A percentile compares a stretch with the other conserved stretches of the same genome.
Evolutionary conservation across 2,113 vertebrate genomes (phyloP).

Genomic region (Equus quagga): DNA sequence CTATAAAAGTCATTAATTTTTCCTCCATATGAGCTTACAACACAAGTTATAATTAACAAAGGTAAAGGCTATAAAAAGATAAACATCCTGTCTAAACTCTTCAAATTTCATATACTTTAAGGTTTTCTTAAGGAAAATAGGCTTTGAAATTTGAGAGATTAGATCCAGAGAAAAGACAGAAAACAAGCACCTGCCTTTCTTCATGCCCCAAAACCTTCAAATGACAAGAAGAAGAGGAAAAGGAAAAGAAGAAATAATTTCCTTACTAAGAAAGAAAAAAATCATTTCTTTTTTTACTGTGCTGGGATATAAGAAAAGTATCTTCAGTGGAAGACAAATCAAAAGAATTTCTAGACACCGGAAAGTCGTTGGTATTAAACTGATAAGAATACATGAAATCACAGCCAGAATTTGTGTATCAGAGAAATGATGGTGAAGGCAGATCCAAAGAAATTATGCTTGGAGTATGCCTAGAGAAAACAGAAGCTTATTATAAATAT

Average conservation of each 20-base stretch:
- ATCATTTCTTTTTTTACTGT: not conserved
- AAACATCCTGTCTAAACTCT: not conserved
- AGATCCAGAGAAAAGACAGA: not conserved
- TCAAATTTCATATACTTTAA: not conserved
- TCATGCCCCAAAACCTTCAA: not conserved
- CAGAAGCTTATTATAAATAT: not conserved
- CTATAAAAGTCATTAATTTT: not conserved
- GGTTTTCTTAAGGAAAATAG: not conserved
- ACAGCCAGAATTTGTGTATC: not conserved
- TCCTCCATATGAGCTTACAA: not conserved
- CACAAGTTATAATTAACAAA: not conserved
- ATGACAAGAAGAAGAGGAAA: not conserved
- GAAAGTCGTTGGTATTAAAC: not conserved
- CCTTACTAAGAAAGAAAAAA: not conserved
- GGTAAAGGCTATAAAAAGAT: not conserved
- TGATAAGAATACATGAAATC: not conserved
- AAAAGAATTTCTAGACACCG: conserved; percentile 28
- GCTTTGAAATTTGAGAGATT: not conserved
- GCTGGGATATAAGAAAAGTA: not conserved
- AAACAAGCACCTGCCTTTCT: not conserved
- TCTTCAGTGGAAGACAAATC: not conserved
- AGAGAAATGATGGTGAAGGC: not conserved
- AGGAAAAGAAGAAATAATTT: not conserved
- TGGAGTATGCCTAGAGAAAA: not conserved
- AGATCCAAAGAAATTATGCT: not conserved